Evolutionary conservation across 92 coral and sea anemone genomes (phyloP), one percentile per base, ranked within the genome.

Genomic region (Heteractis magnifica): DNA sequence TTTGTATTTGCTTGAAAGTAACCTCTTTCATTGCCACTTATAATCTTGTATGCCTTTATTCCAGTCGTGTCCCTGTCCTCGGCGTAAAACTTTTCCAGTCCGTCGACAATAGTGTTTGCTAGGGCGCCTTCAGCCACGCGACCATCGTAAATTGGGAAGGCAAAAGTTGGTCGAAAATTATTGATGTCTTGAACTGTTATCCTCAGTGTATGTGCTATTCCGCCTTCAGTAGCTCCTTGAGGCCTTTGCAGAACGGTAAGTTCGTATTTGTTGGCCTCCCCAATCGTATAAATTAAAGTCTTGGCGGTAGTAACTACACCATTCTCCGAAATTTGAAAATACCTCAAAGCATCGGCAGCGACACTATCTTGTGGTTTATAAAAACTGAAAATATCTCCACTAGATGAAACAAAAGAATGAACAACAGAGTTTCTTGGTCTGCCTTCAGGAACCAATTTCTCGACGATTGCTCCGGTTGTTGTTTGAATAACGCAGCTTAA

Each of bases 1-100:
- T 18, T 81, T 13, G 84, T 86, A 48, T 70, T 82, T 20, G 79
- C 84, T 82, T 77, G 64, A 58, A 89, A 89, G 44, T 89, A 89
- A n/a, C 81, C 84, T 83, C 83, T 89, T 23, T 89, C 92, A 83
- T 89, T 89, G 41, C 92, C 92, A 20, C 88, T 82, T 41, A 86
- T 82, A 26, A 89, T 89, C 8, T 71, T 49, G 72, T 89, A 89
- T 41, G 74, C 53, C 48, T 79, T 78, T 15, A 89, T 81, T 59
- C 89, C 89, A 44, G 75, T 51, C 10, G 89, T 75, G 56, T 89
- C 92, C 44, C 92, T 83, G 50, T 89, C 92, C 52, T 81, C 88
- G 5, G 92, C 92, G 80, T 89, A 78, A 75, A 86, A 86, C 20
- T 75, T 84, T 56, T 87, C 92, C 13, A 89, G 78, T 6, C 92